phyloP scores from a whole-genome alignment of 2,113 vertebrate species.

The Ivindomyrus marchei region DNA sequence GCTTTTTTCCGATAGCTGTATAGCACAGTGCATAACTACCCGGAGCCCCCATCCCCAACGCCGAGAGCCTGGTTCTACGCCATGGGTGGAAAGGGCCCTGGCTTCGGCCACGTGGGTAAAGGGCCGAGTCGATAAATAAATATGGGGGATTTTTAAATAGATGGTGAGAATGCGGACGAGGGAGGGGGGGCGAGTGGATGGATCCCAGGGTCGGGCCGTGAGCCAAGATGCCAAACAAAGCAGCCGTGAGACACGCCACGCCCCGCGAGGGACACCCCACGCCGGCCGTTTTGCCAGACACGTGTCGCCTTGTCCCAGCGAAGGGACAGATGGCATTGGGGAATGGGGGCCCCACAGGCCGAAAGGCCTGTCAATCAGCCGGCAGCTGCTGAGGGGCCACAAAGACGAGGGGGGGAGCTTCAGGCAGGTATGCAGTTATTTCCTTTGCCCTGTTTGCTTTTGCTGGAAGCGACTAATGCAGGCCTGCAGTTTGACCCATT shows the following conservation, averaged over 20 bases:
- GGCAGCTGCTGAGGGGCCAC: background rate
- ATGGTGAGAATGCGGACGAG: background rate
- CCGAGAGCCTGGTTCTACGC: background rate
- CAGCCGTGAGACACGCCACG: background rate
- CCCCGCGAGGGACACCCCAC: background rate
- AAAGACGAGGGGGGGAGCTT: background rate
- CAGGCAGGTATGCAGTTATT: background rate
- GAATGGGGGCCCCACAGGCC: background rate
- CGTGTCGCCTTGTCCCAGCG: background rate
- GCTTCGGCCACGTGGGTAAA: background rate
- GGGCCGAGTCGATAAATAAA: background rate
- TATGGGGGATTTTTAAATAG: background rate
- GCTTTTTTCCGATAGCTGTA: background rate
- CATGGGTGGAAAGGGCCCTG: background rate
- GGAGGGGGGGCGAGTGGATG: background rate
- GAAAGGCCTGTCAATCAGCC: background rate
- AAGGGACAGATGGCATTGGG: conserved; percentile 9
- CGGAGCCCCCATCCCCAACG: background rate
- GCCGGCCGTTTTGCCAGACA: background rate
- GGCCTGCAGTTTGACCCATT: background rate
- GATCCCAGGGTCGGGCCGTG: background rate
- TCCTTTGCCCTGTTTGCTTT: background rate
- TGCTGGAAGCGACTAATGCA: background rate
- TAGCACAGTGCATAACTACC: background rate
- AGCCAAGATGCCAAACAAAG: background rate